Evolutionary conservation across 2,888 invertebrate species (phyloP), one percentile per base, ranked within the genome.

Genomic region (Chaetogeoica ovagalla): DNA sequence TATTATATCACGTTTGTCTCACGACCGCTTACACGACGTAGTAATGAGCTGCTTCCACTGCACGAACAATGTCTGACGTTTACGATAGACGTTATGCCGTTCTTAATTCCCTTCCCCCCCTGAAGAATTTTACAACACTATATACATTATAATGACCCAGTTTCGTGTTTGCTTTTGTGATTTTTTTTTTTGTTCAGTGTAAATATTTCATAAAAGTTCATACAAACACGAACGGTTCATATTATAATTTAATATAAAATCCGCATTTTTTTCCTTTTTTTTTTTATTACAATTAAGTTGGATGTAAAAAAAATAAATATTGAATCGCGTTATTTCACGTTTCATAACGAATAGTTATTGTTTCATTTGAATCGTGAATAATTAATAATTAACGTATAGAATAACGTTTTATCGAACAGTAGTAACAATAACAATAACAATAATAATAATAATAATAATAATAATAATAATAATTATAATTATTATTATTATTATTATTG

Each of bases 21-120:
- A n/a, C 19, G 23, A 43, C 66, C 23, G 63, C 57, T 30, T 30
- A 19, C 63, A 55, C 5, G 63, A 48, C 62, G 17, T 21, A 63
- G 23, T 71, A 79, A 79, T 79, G 63, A 79, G 62, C 39, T 71
- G 70, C 55, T 79, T 71, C 63, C 39, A n/a, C n/a, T n/a, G 39
- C 79, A 79, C 79, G 79, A 79, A 79, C 62, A 43, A 63, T 23
- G 63, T 65, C 71, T 79, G 71, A 79, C 71, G 43, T 79, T 39
- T 63, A 63, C 71, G 71, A 79, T 71, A 71, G 71, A 65, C 55
- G 57, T 71, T 63, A 71, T 57, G 63, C 63, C 21, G 60, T 68
- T 59, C 59, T 74, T 68, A 43, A 15, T 63, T 39, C 60, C 69
- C 13, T 48, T 13, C 30, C 30, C 4, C 30, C 43, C 43, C 43